Evolutionary conservation across 2,113 vertebrate genomes (phyloP).

Genomic region (Gavialis gangeticus): DNA sequence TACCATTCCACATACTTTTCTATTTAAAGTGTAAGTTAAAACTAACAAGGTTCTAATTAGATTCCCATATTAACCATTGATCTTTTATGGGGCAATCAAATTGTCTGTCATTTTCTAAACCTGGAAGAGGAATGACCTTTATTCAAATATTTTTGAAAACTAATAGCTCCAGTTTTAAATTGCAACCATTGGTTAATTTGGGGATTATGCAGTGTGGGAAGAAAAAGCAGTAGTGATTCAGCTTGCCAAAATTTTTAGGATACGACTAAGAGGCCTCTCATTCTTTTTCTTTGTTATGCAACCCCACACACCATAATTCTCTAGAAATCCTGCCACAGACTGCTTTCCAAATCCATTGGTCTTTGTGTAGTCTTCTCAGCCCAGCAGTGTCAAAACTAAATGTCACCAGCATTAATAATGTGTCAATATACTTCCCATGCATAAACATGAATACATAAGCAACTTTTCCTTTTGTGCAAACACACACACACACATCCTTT

Average conservation of each 20-base stretch:
- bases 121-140: neutral
- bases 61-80: neutral
- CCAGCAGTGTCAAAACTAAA: neutral
- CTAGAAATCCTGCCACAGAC: neutral
- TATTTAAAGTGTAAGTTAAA: neutral
- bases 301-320: neutral
- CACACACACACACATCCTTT: neutral
- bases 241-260: neutral
- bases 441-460: neutral
- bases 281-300: neutral
- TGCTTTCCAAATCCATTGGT: neutral
- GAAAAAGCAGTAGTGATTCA: neutral
- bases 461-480: neutral
- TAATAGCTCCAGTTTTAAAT: neutral
- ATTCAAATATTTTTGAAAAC: constrained; percentile 16
- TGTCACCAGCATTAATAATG: neutral
- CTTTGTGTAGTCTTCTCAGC: neutral
- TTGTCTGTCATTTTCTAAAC: constrained; percentile 4
- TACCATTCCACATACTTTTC: neutral
- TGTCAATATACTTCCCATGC: neutral
- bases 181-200: neutral
- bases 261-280: neutral
- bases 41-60: neutral
- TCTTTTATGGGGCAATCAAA: constrained; percentile 32
- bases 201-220: neutral